These are phyloP conservation scores for Arenaria interpres DNA, from an alignment of 2,113 vertebrate species.

Conservation along the genomic window DNA sequence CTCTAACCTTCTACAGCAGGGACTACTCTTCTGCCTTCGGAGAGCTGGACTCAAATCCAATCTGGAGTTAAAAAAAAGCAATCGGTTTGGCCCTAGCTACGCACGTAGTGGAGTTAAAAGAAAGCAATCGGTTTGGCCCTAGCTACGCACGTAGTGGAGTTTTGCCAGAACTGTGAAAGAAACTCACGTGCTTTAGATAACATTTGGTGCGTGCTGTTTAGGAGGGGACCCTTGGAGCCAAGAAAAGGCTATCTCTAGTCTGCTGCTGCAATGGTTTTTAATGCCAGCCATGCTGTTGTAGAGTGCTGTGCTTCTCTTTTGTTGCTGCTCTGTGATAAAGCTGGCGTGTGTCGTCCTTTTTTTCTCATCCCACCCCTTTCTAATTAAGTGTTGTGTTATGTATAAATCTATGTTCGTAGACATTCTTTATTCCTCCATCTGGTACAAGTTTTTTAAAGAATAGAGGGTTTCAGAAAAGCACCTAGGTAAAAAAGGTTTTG, in stretches of 20 bases:
- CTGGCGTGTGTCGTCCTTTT: neutral
- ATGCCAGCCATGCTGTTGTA: neutral
- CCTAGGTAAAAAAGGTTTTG: neutral
- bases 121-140: neutral
- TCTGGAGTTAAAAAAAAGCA: neutral
- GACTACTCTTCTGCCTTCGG: constrained; percentile 42
- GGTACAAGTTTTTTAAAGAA: neutral
- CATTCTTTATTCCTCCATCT: neutral
- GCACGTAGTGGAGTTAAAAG: neutral
- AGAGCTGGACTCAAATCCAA: constrained; percentile 22
- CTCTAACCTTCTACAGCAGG: constrained; percentile 56
- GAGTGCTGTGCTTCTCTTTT: constrained; percentile 23
- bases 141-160: neutral
- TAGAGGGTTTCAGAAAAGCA: neutral
- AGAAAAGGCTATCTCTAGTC: neutral
- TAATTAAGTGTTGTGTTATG: neutral
- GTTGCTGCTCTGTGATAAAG: constrained; percentile 15
- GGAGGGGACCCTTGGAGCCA: constrained; percentile 1
- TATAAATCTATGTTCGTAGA: neutral
- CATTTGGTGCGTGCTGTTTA: neutral
- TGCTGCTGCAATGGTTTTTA: constrained; percentile 24
- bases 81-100: neutral
- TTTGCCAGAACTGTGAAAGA: neutral
- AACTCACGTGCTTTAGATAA: neutral
- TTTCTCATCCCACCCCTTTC: constrained; percentile 15